Evolutionary conservation across 2,797 vertebrate species (phyloP).

Genomic region (Anabas testudineus): DNA sequence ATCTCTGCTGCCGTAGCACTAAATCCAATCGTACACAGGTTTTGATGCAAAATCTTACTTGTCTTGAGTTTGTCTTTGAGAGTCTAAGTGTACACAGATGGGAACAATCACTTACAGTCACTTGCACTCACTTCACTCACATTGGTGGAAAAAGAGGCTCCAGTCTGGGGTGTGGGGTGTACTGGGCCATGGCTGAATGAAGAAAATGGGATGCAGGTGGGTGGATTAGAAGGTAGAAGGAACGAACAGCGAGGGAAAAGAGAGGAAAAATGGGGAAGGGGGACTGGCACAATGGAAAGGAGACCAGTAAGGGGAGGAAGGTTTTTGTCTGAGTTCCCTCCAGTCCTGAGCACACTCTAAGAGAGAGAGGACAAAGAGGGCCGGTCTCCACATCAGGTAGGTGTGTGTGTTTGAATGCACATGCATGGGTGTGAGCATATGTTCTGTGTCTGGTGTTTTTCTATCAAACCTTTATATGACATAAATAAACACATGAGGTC

Average conservation of each 20-base stretch:
- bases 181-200: constrained; percentile 24
- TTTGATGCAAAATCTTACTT: neutral
- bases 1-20: too few species aligned
- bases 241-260: constrained; percentile 43
- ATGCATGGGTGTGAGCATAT: constrained; percentile 28
- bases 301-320: constrained; percentile 50
- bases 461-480: constrained; percentile 31
- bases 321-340: constrained; percentile 66
- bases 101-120: constrained; percentile 55
- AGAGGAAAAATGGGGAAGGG: constrained; percentile 64
- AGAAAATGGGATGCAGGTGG: constrained; percentile 61
- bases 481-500: constrained; percentile 40
- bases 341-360: constrained; percentile 66
- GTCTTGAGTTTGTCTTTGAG: constrained; percentile 17
- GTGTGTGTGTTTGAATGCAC: constrained; percentile 33
- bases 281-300: constrained; percentile 51
- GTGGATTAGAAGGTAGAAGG: constrained; percentile 45
- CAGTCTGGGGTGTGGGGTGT: constrained; percentile 28
- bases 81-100: constrained; percentile 59
- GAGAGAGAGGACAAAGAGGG: constrained; percentile 69
- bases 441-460: constrained; percentile 12
- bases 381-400: constrained; percentile 78
- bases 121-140: constrained; percentile 48
- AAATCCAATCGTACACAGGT: too few species aligned
- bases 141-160: constrained; percentile 46